Percentiles rank a stretch among this genome's conserved stretches.
Conservation (phyloP, 2,113 vertebrate species). For the Anarhynchus alexandrinus region DNA sequence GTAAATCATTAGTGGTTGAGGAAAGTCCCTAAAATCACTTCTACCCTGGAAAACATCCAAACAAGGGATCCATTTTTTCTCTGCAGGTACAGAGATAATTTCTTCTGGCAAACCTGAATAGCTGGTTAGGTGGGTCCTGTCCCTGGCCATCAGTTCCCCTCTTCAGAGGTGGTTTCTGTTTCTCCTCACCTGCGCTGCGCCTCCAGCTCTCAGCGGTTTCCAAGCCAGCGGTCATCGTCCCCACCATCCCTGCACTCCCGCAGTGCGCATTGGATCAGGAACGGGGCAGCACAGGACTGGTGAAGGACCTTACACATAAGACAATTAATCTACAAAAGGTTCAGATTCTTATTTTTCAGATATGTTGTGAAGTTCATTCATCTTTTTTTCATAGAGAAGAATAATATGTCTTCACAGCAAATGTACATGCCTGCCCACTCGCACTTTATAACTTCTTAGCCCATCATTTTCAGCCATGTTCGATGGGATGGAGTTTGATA, state of each 20-base stretch:
- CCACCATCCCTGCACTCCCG: background rate
- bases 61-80: background rate
- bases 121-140: background rate
- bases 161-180: background rate
- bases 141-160: background rate
- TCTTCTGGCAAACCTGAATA: background rate
- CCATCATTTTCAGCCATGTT: background rate
- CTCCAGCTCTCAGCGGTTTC: background rate
- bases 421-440: fast-evolving
- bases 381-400: background rate
- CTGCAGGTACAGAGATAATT: background rate
- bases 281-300: background rate
- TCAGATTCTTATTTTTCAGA: background rate
- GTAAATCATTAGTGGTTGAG: background rate
- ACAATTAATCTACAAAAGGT: background rate
- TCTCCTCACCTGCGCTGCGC: background rate
- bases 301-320: background rate
- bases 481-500: background rate
- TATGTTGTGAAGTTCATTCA: background rate
- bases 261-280: fast-evolving
- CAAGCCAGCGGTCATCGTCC: background rate
- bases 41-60: background rate
- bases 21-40: constrained; percentile 4
- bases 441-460: background rate
- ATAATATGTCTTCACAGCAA: background rate